These are phyloP conservation scores for Toxonevra muliebris DNA, from an alignment of 2,888 invertebrate genomes.

Conservation along the genomic window DNA sequence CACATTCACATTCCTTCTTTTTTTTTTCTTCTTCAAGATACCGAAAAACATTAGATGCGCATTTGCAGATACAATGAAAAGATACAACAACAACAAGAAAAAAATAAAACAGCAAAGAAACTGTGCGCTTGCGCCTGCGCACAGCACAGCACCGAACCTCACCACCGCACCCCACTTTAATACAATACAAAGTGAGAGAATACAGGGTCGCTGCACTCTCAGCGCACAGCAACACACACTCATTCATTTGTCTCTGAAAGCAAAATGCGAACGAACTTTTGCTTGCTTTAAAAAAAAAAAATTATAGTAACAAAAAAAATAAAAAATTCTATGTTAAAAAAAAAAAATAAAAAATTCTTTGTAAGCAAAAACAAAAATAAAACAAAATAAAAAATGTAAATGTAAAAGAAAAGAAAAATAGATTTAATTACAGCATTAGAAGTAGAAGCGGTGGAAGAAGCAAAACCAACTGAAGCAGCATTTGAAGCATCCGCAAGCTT, in stretches of 20 bases:
- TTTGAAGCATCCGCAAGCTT: too few relatives aligned
- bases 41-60: conserved; percentile 10
- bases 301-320: conserved; percentile 6
- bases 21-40: not conserved
- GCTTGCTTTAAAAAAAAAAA: conserved; percentile 7
- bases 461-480: too few relatives aligned
- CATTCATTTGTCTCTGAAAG: too few relatives aligned
- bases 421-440: conserved; percentile 30
- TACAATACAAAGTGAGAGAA: too few relatives aligned
- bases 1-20: too few relatives aligned
- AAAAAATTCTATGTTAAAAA: not conserved
- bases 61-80: conserved; percentile 34
- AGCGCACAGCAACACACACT: not conserved
- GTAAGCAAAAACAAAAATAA: conserved; percentile 11
- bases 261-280: conserved; percentile 1
- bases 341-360: conserved; percentile 17
- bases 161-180: too few relatives aligned
- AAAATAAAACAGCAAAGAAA: not conserved
- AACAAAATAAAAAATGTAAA: not conserved
- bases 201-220: not conserved
- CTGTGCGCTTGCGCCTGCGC: too few relatives aligned
- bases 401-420: conserved; percentile 3
- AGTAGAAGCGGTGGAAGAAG: not conserved
- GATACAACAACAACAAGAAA: conserved; percentile 4
- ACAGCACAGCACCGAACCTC: too few relatives aligned